Conservation (phyloP, 2,888 invertebrate genomes). For the Chirona hameri region DNA sequence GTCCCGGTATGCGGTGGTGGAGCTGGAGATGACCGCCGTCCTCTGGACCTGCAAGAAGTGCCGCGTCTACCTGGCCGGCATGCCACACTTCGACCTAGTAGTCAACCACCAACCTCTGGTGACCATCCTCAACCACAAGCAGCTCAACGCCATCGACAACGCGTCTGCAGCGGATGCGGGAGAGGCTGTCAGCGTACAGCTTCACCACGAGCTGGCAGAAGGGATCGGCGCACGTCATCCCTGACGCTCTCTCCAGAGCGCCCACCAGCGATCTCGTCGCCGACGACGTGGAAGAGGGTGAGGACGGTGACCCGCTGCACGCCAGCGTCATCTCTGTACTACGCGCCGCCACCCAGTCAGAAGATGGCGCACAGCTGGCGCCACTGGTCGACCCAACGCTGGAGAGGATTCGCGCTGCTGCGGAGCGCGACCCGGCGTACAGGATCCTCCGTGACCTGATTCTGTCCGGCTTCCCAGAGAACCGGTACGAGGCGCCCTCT, state of each 20-base stretch:
- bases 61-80: slow-evolving; percentile 25
- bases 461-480: too few species aligned
- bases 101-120: slow-evolving; percentile 30
- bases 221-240: not conserved
- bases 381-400: too few species aligned
- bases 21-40: slow-evolving; percentile 13
- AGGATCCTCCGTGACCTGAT: too few species aligned
- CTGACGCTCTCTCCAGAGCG: not conserved
- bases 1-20: slow-evolving; percentile 22
- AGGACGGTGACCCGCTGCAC: too few species aligned
- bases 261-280: too few species aligned
- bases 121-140: slow-evolving; percentile 29
- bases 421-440: too few species aligned
- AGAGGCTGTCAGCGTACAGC: not conserved
- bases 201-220: not conserved
- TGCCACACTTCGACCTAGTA: slow-evolving; percentile 30
- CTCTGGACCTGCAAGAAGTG: slow-evolving; percentile 28
- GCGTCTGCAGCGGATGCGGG: not conserved
- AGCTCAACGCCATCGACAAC: slow-evolving; percentile 27
- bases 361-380: too few species aligned
- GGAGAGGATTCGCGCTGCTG: too few species aligned
- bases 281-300: too few species aligned
- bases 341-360: too few species aligned
- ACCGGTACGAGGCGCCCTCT: too few species aligned
- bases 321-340: too few species aligned